Evolutionary conservation across 1,140 invertebrate species (phyloP).

Genomic region (Trichonephila clavata): DNA sequence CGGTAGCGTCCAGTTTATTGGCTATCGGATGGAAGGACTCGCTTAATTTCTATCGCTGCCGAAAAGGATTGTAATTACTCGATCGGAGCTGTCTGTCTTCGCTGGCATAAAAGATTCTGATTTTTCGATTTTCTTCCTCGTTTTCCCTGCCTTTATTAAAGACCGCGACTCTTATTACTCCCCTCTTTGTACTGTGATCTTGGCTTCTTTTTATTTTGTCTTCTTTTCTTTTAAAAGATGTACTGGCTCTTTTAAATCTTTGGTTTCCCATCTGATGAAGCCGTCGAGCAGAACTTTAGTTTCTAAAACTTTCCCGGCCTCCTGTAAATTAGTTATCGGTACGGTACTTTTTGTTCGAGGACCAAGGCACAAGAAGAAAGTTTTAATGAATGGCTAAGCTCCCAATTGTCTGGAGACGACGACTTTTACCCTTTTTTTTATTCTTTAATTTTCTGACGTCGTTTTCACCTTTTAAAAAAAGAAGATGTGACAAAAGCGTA

Average conservation of each 20-base stretch:
- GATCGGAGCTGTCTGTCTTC: slow-evolving; percentile 65
- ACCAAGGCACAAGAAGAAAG: slow-evolving; percentile 53
- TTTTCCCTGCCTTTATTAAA: slow-evolving; percentile 65
- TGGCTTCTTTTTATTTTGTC: slow-evolving; percentile 28
- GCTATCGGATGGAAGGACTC: slow-evolving; percentile 72
- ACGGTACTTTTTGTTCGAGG: slow-evolving; percentile 54
- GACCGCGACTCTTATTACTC: slow-evolving; percentile 65
- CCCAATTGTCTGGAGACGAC: slow-evolving; percentile 29
- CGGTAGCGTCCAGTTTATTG: slow-evolving; percentile 70
- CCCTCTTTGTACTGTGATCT: slow-evolving; percentile 35
- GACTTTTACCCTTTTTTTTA: slow-evolving; percentile 6
- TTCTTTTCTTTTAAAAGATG: slow-evolving; percentile 60
- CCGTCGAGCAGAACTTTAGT: slow-evolving; percentile 43
- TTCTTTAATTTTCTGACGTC: slow-evolving; percentile 26
- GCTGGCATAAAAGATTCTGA: slow-evolving; percentile 74
- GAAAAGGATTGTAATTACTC: slow-evolving; percentile 75
- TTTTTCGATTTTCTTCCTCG: slow-evolving; percentile 65
- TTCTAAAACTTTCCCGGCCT: slow-evolving; percentile 46
- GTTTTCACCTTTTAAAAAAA: slow-evolving; percentile 35
- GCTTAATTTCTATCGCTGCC: slow-evolving; percentile 74
- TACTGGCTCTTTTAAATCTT: slow-evolving; percentile 72
- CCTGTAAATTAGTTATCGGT: slow-evolving; percentile 73
- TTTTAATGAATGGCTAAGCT: slow-evolving; percentile 70
- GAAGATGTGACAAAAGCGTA: slow-evolving; percentile 6
- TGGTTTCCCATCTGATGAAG: slow-evolving; percentile 38